A percentile compares a stretch with the other conserved stretches of the same genome.
Conservation (phyloP, 1,140 invertebrate genomes). For the Drosophila littoralis region DNA sequence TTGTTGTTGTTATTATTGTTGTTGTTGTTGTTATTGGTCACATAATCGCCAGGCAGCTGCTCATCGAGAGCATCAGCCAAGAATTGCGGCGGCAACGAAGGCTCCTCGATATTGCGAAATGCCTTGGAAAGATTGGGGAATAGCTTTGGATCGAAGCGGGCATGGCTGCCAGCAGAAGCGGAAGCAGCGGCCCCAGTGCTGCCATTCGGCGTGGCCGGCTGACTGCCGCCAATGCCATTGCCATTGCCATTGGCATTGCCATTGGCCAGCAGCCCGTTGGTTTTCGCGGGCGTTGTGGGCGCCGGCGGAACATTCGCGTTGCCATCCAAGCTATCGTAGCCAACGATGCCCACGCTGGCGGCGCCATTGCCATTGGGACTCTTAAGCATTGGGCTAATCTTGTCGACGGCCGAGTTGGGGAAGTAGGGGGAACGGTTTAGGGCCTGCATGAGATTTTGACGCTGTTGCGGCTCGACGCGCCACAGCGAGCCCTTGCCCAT, state of each 20-base stretch:
- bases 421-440: slow-evolving; percentile 93
- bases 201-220: slow-evolving; percentile 37
- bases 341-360: background rate
- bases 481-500: slow-evolving; percentile 97
- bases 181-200: background rate
- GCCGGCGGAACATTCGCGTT: background rate
- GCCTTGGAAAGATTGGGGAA: slow-evolving; percentile 79
- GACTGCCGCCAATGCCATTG: slow-evolving; percentile 35
- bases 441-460: slow-evolving; percentile 93
- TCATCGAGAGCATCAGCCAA: slow-evolving; percentile 53
- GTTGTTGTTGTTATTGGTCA: slow-evolving; percentile 38
- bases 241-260: slow-evolving; percentile 43
- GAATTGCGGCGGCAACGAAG: slow-evolving; percentile 12
- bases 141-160: slow-evolving; percentile 78
- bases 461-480: slow-evolving; percentile 96
- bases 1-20: slow-evolving; percentile 48
- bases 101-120: slow-evolving; percentile 70
- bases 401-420: slow-evolving; percentile 86
- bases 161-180: slow-evolving; percentile 31
- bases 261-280: slow-evolving; percentile 49
- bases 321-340: slow-evolving; percentile 56
- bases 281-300: slow-evolving; percentile 48
- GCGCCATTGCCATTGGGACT: slow-evolving; percentile 55
- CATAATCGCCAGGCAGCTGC: slow-evolving; percentile 64
- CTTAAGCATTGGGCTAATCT: slow-evolving; percentile 76